phyloP scores from a whole-genome alignment of 2,888 invertebrate genomes.

The Punctoribates punctum region DNA sequence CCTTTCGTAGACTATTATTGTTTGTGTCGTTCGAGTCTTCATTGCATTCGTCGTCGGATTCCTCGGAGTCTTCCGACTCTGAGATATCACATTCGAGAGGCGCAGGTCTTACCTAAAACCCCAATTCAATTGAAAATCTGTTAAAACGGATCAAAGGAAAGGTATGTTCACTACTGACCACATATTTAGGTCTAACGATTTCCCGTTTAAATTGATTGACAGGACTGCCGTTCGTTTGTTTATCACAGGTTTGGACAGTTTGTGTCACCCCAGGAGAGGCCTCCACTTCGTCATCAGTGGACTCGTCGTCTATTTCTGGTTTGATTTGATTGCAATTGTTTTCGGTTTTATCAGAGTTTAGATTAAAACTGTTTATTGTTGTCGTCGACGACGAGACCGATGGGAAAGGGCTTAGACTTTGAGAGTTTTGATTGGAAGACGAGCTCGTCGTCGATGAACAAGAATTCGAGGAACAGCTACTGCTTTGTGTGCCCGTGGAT shows the following conservation, averaged over 20 bases:
- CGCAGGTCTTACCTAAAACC: constrained; percentile 48
- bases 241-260: constrained; percentile 32
- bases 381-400: constrained; percentile 15
- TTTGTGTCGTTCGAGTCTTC: constrained; percentile 46
- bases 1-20: constrained; percentile 35
- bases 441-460: constrained; percentile 5
- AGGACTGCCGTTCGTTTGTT: not conserved
- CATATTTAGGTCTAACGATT: constrained; percentile 49
- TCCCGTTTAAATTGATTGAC: not conserved
- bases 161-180: constrained; percentile 44
- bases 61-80: constrained; percentile 39
- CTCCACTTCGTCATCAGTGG: constrained; percentile 42
- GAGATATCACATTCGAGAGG: constrained; percentile 45
- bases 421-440: not conserved
- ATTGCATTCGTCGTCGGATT: constrained; percentile 46
- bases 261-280: not conserved
- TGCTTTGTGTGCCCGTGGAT: not conserved
- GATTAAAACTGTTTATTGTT: not conserved
- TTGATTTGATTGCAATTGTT: constrained; percentile 37
- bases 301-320: constrained; percentile 41
- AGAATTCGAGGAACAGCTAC: not conserved
- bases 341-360: not conserved
- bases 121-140: too few relatives aligned
- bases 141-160: too few relatives aligned
- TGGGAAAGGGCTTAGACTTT: constrained; percentile 21